Evolutionary conservation across 2,888 invertebrate species (phyloP).

Genomic region (Lithosia quadra): DNA sequence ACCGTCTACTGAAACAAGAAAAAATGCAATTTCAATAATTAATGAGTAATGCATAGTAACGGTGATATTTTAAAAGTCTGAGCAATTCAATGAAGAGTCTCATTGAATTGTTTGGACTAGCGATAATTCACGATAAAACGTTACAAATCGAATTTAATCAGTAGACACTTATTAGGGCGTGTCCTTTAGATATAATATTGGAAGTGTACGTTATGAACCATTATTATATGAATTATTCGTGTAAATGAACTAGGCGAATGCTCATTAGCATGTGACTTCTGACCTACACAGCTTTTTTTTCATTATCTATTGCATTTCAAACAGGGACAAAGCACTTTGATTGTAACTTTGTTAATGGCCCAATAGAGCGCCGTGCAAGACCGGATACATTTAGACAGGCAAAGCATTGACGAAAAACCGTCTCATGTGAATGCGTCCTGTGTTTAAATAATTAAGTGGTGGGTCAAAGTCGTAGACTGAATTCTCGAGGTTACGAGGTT

Average conservation of each 20-base stretch:
- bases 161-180: neutral
- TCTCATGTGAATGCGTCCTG: neutral
- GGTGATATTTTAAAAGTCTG: neutral
- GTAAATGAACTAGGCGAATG: neutral
- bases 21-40: neutral
- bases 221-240: neutral
- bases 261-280: neutral
- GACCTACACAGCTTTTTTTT: no score
- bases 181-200: neutral
- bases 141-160: constrained; percentile 3
- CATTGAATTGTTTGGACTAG: neutral
- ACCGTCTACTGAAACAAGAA: constrained; percentile 57
- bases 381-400: no score
- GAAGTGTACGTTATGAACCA: constrained; percentile 1
- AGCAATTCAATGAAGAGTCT: neutral
- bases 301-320: no score
- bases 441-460: no score
- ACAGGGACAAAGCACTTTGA: no score
- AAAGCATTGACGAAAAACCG: neutral
- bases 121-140: constrained; percentile 10
- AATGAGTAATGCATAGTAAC: neutral
- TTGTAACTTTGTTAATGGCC: no score
- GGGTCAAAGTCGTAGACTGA: no score
- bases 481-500: no score
- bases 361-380: no score